Percentiles rank a stretch among this genome's conserved stretches.
phyloP scores from a whole-genome alignment of 2,113 vertebrate species.

The Hypocryptadius cinnamomeus region DNA sequence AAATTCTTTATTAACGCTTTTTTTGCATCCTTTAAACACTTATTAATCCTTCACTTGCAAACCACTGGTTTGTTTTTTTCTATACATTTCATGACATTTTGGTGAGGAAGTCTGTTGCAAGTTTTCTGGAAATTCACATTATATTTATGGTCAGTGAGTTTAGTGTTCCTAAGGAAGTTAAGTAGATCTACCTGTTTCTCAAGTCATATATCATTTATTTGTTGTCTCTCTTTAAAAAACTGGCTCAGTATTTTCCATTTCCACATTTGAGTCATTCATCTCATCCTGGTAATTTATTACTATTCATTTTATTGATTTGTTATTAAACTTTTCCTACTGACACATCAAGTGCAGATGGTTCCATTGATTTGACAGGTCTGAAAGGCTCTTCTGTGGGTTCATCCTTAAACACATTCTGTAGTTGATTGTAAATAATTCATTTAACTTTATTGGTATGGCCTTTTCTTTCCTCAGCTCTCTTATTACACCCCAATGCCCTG shows the following conservation, averaged over 20 bases:
- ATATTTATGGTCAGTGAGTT: neutral
- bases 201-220: neutral
- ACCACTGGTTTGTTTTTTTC: neutral
- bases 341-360: neutral
- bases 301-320: constrained; percentile 20
- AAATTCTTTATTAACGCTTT: neutral
- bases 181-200: neutral
- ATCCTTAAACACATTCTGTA: neutral
- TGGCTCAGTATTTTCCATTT: neutral
- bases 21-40: neutral
- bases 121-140: neutral
- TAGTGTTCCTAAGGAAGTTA: neutral
- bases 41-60: neutral
- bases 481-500: neutral
- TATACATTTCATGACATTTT: neutral
- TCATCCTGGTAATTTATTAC: neutral
- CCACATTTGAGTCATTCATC: neutral
- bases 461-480: constrained; percentile 4
- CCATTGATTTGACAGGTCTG: constrained; percentile 11
- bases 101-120: neutral
- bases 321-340: neutral
- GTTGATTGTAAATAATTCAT: constrained; percentile 34
- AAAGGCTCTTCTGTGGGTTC: constrained; percentile 9
- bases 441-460: constrained; percentile 25
- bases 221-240: neutral